Base-by-base conservation (phyloP, 2,888 invertebrate genomes). In the Conistra vaccinii region DNA sequence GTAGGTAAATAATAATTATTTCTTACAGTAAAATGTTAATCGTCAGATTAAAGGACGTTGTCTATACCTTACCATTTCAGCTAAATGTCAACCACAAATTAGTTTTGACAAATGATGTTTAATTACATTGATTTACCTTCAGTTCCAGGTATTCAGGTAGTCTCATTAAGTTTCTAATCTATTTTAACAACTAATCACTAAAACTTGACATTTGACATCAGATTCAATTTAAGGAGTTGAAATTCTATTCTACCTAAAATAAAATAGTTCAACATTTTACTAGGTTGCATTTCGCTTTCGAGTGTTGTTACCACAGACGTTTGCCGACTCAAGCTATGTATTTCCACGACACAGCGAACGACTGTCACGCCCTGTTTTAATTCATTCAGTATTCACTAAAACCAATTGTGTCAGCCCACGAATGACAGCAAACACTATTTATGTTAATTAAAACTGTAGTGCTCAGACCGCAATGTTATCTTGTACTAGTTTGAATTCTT, bases 391-490 rank as follows among this genome's bases (percentile, higher is more conserved):
- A 55, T 83, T 78, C 63, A 48, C 68, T 78, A 26, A 78, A 72
- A 68, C 72, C 79, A 78, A 78, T 78, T 77, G 63, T 57, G 39
- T 78, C 78, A 48, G 58, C 65, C 35, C 35, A 62, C 45, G 57
- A 78, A 66, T 65, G 79, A 60, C 76, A 81, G 63, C 29, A 48
- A 68, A 68, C 63, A 76, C 57, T 78, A 63, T 78, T 79, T 79
- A 81, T 82, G 76, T 60, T 79, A 76, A 81, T 79, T 79, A 76
- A 79, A 81, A 76, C 53, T 58, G 45, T 53, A 58, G n/a, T 58
- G 51, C 26, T 32, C 17, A 81, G 68, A 63, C 82, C 29, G 51
- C 45, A n/a, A 20, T n/a, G 26, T 65, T 45, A 48, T 60, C 42
- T 57, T 58, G 62, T 3, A 23, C 48, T 32, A 57, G 35, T 63